phyloP scores from a whole-genome alignment of 2,113 vertebrate genomes.

The Dicentrarchus labrax region DNA sequence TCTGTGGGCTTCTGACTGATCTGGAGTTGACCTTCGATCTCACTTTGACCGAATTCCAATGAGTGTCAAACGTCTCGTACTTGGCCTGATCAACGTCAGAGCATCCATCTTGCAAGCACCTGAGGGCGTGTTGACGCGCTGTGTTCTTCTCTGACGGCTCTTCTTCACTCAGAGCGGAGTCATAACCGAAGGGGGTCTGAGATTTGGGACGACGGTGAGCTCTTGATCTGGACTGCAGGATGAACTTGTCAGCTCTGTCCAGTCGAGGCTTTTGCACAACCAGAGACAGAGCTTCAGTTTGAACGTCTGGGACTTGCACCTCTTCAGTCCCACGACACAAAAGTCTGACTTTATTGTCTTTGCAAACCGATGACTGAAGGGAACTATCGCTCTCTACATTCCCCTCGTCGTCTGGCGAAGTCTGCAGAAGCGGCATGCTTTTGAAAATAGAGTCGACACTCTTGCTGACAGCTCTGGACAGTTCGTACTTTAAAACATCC shows the following conservation, averaged over 20 bases:
- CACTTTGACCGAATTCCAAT: constrained; percentile 81
- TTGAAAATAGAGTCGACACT: constrained; percentile 90
- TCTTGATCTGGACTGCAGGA: constrained; percentile 69
- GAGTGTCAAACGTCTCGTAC: constrained; percentile 57
- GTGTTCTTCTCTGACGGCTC: constrained; percentile 77
- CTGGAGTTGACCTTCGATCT: constrained; percentile 78
- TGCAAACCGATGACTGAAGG: background rate
- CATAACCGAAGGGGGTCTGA: constrained; percentile 46
- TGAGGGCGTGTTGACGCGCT: constrained; percentile 54
- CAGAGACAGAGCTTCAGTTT: constrained; percentile 80
- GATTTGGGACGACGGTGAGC: constrained; percentile 57
- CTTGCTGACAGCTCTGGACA: constrained; percentile 84
- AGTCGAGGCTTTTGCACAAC: constrained; percentile 73
- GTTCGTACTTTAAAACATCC: constrained; percentile 87
- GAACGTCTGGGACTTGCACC: constrained; percentile 66
- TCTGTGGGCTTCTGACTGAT: constrained; percentile 75
- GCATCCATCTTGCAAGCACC: constrained; percentile 21
- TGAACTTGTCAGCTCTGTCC: constrained; percentile 55
- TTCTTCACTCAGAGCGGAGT: constrained; percentile 67
- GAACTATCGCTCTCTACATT: constrained; percentile 6
- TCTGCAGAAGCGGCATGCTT: constrained; percentile 63
- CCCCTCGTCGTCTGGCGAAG: background rate
- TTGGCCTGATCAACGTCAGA: constrained; percentile 58
- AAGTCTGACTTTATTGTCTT: constrained; percentile 12
- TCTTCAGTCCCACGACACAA: constrained; percentile 64